A percentile compares a stretch with the other conserved stretches of the same genome.
Conservation (phyloP, 2,888 invertebrate genomes). For the Parelbella ahira region DNA sequence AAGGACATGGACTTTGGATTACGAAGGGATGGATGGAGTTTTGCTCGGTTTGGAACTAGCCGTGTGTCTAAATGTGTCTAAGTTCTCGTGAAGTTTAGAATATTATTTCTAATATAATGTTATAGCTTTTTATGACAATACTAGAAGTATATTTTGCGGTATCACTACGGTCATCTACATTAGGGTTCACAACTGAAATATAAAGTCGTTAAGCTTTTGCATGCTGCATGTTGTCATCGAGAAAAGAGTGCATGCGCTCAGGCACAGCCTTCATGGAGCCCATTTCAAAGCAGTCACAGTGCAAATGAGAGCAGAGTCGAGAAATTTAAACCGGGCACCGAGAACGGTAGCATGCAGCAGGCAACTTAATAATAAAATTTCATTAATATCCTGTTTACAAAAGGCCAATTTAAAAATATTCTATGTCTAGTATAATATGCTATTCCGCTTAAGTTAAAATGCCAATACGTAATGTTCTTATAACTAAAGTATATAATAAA, state of each 20-base stretch:
- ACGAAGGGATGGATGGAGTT: constrained; percentile 32
- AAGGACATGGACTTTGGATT: constrained; percentile 31
- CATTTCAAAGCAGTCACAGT: constrained; percentile 48
- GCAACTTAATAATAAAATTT: constrained; percentile 48
- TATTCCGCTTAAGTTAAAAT: constrained; percentile 15
- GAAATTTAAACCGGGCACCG: constrained; percentile 42
- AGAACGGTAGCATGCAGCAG: constrained; percentile 72
- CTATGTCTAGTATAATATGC: constrained; percentile 27
- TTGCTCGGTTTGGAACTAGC: constrained; percentile 37
- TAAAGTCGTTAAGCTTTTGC: constrained; percentile 61
- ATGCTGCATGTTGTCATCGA: constrained; percentile 73
- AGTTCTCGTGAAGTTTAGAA: constrained; percentile 29
- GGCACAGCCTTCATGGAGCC: constrained; percentile 40
- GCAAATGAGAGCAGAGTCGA: constrained; percentile 43
- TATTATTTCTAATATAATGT: constrained; percentile 25
- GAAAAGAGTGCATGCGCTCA: constrained; percentile 56
- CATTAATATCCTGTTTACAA: constrained; percentile 22
- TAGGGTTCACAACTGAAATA: constrained; percentile 40
- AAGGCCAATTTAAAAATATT: constrained; percentile 36
- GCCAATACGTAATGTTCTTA: constrained; percentile 29
- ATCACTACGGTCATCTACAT: constrained; percentile 18
- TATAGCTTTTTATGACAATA: constrained; percentile 23
- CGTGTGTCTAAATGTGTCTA: constrained; percentile 51
- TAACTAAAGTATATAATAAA: constrained; percentile 47
- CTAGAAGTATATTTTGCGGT: constrained; percentile 17